Conservation (phyloP, 2,888 invertebrate species). For the Nomada flava region DNA sequence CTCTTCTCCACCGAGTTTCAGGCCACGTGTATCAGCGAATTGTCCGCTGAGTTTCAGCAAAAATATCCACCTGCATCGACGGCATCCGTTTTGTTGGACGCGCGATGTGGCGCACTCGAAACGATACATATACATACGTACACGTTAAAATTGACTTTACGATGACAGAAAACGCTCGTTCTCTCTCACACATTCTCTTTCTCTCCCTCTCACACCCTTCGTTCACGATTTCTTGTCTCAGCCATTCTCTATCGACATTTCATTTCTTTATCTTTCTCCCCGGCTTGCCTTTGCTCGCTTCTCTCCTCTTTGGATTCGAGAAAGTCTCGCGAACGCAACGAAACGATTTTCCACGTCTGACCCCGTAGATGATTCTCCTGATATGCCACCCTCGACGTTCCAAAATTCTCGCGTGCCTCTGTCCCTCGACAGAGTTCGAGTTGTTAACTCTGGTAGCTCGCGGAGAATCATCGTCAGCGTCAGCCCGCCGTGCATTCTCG, state of each 20-base stretch:
- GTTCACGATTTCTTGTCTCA: conserved; percentile 1
- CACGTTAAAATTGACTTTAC: conserved; percentile 68
- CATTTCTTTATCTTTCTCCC: background rate
- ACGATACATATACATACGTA: conserved; percentile 36
- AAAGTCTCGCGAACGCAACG: conserved; percentile 63
- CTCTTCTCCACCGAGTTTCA: conserved; percentile 12
- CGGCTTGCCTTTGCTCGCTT: background rate
- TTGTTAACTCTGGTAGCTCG: background rate
- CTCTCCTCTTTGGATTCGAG: conserved; percentile 41
- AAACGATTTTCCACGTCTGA: conserved; percentile 17
- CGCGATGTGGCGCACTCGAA: conserved; percentile 4
- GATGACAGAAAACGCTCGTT: conserved; percentile 57
- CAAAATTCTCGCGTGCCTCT: background rate
- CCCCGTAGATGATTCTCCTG: conserved; percentile 20
- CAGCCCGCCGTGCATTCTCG: background rate
- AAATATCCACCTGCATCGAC: conserved; percentile 38
- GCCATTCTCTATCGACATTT: background rate
- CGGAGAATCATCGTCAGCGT: conserved; percentile 10
- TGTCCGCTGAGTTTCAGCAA: conserved; percentile 26
- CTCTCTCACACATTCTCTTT: background rate
- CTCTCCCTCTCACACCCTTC: background rate
- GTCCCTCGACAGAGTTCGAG: conserved; percentile 6
- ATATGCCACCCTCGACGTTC: background rate
- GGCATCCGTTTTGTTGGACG: conserved; percentile 10
- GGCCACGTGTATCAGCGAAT: conserved; percentile 24